These are phyloP conservation scores for Leguminivora glycinivorella DNA, from an alignment of 1,140 invertebrate genomes.

Conservation along the genomic window DNA sequence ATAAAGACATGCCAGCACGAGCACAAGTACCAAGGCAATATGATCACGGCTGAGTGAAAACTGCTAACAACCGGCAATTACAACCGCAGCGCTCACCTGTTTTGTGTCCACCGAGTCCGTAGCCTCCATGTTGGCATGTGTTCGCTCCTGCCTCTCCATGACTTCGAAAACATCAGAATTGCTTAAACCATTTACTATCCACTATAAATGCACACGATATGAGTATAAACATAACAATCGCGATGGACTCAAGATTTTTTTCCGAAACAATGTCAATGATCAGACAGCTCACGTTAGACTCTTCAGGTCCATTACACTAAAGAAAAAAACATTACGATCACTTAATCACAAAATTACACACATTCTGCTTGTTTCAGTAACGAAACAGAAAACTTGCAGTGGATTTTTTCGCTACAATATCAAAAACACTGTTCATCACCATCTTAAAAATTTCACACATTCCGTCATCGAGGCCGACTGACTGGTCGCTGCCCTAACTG, in stretches of 20 bases:
- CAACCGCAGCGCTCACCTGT: conserved; percentile 62
- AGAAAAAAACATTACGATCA: conserved; percentile 40
- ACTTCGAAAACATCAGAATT: conserved; percentile 75
- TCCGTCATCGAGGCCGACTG: conserved; percentile 76
- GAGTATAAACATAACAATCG: conserved; percentile 73
- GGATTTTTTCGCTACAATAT: conserved; percentile 49
- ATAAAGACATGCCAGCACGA: conserved; percentile 23
- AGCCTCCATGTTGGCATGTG: conserved; percentile 75
- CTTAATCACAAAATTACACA: conserved; percentile 46
- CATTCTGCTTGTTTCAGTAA: conserved; percentile 49
- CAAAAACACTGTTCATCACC: conserved; percentile 74
- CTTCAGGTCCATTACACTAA: conserved; percentile 46
- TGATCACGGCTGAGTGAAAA: conserved; percentile 46
- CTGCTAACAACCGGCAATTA: conserved; percentile 67
- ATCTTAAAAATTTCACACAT: conserved; percentile 77
- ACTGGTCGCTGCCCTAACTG: conserved; percentile 68
- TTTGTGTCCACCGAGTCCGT: conserved; percentile 72
- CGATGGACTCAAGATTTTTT: conserved; percentile 67
- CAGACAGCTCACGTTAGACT: conserved; percentile 66
- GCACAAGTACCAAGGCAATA: conserved; percentile 38
- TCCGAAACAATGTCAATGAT: conserved; percentile 76
- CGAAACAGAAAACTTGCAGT: conserved; percentile 50
- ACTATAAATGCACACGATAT: conserved; percentile 60
- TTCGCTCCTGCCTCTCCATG: conserved; percentile 73
- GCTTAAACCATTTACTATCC: conserved; percentile 61